These are phyloP conservation scores for Hippocampus kuda DNA, from an alignment of 2,797 vertebrate species.

Conservation along the genomic window DNA sequence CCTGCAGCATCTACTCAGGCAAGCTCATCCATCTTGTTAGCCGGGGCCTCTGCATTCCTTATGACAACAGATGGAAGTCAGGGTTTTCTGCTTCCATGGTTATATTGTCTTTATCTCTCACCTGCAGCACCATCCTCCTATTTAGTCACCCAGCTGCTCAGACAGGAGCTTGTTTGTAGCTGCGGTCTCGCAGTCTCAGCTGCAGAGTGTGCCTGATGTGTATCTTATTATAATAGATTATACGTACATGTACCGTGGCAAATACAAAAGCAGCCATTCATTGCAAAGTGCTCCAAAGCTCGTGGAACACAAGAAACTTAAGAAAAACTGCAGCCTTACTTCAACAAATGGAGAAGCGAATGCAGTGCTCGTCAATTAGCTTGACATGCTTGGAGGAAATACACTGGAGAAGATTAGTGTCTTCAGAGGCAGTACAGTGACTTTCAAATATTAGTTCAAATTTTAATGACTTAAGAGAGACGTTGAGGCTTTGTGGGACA, in stretches of 20 bases:
- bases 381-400: constrained; percentile 15
- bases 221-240: constrained; percentile 1
- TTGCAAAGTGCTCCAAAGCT: constrained; percentile 4
- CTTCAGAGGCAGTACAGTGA: constrained; percentile 9
- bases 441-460: constrained; percentile 3
- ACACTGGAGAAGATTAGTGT: constrained; percentile 13
- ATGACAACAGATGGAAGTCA: constrained; percentile 30
- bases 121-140: constrained; percentile 6
- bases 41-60: constrained; percentile 18
- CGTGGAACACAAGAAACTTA: constrained; percentile 14
- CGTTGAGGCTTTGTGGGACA: neutral
- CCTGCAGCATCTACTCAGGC: constrained; percentile 24
- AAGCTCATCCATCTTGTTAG: constrained; percentile 53
- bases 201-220: constrained; percentile 6
- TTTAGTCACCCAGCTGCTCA: constrained; percentile 16
- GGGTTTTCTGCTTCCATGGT: constrained; percentile 11
- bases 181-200: constrained; percentile 14
- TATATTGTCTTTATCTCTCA: constrained; percentile 27
- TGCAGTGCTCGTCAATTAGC: constrained; percentile 20
- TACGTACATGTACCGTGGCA: neutral
- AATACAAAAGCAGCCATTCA: constrained; percentile 11
- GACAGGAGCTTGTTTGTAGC: constrained; percentile 12
- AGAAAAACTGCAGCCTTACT: constrained; percentile 19
- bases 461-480: neutral
- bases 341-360: constrained; percentile 17